These are phyloP conservation scores for Eupithecia centaureata DNA, from an alignment of 2,888 invertebrate species.

Conservation along the genomic window DNA sequence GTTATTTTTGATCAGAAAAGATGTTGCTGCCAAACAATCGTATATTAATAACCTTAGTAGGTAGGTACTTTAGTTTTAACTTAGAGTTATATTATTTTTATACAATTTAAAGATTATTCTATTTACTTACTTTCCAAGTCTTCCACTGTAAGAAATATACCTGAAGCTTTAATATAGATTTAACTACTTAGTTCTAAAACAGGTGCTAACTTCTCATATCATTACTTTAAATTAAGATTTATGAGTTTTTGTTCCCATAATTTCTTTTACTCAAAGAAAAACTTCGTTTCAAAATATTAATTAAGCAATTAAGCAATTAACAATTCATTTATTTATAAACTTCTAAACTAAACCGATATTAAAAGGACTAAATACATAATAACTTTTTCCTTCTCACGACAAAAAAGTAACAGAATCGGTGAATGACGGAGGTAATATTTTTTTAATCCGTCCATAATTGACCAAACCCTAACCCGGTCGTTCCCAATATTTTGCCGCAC, in stretches of 20 bases:
- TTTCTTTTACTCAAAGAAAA: not conserved
- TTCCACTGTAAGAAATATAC: conserved; percentile 69
- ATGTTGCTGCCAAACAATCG: conserved; percentile 9
- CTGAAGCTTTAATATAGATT: conserved; percentile 75
- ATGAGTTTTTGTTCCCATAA: conserved; percentile 11
- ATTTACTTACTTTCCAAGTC: conserved; percentile 46
- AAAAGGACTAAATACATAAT: not conserved
- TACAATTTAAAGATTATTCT: not conserved
- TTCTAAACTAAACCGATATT: not conserved
- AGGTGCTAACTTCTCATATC: conserved; percentile 51
- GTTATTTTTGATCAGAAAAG: not conserved
- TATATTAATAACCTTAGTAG: not conserved
- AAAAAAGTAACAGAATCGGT: not conserved
- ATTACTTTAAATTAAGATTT: conserved; percentile 6
- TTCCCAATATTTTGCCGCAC: not conserved
- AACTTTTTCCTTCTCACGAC: too few relatives aligned
- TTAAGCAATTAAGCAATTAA: too few relatives aligned
- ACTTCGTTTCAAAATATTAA: not conserved
- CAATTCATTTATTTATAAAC: not conserved
- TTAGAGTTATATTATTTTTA: not conserved
- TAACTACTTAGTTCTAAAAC: conserved; percentile 54
- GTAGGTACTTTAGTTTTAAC: not conserved
- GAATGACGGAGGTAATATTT: not conserved
- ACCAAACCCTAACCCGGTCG: too few relatives aligned
- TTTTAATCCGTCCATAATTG: not conserved